phyloP scores from a whole-genome alignment of 2,888 invertebrate genomes.

The Agriotes lineatus region DNA sequence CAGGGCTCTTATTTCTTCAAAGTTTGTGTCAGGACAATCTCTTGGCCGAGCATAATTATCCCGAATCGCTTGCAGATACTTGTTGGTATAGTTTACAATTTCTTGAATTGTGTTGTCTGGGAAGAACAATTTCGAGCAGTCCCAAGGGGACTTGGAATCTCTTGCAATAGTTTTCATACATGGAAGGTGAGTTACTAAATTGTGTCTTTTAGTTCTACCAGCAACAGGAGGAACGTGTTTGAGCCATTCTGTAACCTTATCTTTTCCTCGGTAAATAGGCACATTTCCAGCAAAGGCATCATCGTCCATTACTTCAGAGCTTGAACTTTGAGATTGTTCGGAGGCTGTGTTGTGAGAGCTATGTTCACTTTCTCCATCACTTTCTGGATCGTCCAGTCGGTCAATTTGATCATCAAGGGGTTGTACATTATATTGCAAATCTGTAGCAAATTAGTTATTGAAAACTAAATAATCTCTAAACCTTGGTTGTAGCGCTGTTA shows the following conservation, averaged over 20 bases:
- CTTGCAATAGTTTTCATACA: no score
- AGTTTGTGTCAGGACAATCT: not conserved
- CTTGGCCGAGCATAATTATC: not conserved
- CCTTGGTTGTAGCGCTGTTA: no score
- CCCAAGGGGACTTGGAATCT: no score
- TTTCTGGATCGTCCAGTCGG: not conserved
- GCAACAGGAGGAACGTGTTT: not conserved
- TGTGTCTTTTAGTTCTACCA: not conserved
- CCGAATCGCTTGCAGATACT: not conserved
- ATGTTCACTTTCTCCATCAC: not conserved
- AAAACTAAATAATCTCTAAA: no score
- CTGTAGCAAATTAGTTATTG: not conserved
- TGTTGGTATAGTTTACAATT: no score
- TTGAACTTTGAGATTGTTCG: not conserved
- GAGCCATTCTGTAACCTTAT: not conserved
- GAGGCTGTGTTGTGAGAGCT: not conserved
- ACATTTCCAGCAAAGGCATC: not conserved
- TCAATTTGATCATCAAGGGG: not conserved
- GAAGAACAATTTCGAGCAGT: no score
- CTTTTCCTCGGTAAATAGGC: not conserved
- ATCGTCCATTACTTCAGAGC: not conserved
- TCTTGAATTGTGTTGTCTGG: no score
- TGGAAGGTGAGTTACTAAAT: not conserved
- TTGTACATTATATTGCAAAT: not conserved
- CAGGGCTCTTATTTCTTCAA: not conserved